Evolutionary conservation across 1,140 invertebrate species (phyloP), one percentile per base, ranked within the genome.

Genomic region (Drosophila dunni): DNA sequence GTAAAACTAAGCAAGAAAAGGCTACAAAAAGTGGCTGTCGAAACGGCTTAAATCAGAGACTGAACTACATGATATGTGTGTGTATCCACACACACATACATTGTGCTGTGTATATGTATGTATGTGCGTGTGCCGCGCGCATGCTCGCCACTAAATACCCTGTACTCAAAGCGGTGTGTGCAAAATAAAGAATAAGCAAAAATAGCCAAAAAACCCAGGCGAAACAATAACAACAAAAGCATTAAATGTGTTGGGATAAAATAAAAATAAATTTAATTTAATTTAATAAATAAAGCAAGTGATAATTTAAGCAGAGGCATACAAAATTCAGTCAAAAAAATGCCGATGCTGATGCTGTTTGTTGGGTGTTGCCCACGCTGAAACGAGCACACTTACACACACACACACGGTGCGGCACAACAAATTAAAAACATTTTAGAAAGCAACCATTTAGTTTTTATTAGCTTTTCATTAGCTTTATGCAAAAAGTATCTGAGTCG

Each of bases 41-140:
- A 46, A 61, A 61, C 33, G 61, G 44, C 51, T 71, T 57, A 57
- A 71, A 64, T 20, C 24, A 29, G 24, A 29, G 24, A 29, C 33
- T 64, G 17, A 57, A 71, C 64, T 57, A 64, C 68, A 71, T 57
- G 56, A 71, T 71, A 71, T 65, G 61, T 64, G 36, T 71, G 68
- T 65, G 64, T 70, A 40, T 20, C 62, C 42, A 65, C 64, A 71
- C 68, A 40, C 33, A 70, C 42, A 65, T 71, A 71, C 68, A 56
- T 56, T 38, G 61, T 64, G 68, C 48, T 46, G 67, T 63, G 34
- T 29, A 58, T 53, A 46, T 63, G 34, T 29, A 58, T 53, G 38
- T 46, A 36, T 53, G 58, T 69, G 67, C 45, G 58, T 53, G 40
- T 56, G 36, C 40, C 63, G 53, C 34, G 67, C 67, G 67, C 67